Percentiles rank a stretch among this genome's conserved stretches.
phyloP scores from a whole-genome alignment of 2,888 invertebrate genomes.

The Apamea sordens region DNA sequence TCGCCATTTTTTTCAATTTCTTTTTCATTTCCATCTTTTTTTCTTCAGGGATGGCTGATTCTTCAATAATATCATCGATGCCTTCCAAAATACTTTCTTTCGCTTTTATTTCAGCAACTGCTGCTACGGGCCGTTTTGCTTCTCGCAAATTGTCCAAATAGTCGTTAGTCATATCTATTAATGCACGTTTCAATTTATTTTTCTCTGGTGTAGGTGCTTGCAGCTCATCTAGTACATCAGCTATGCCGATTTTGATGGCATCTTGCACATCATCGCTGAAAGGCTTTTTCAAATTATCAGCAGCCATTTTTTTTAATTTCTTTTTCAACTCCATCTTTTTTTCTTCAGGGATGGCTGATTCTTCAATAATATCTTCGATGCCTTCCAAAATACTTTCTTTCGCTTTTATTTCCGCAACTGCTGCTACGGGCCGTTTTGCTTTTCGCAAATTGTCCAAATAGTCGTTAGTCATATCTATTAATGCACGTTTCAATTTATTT shows the following conservation, averaged over 20 bases:
- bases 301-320: neutral
- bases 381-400: neutral
- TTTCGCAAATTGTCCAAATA: neutral
- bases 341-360: neutral
- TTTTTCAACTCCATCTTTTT: neutral
- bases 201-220: neutral
- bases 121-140: neutral
- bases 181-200: neutral
- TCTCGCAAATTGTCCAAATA: neutral
- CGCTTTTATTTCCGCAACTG: neutral
- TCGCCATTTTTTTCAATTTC: neutral
- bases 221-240: neutral
- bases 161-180: constrained; percentile 7
- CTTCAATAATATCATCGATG: neutral
- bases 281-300: neutral
- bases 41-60: neutral
- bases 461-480: neutral
- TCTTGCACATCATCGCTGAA: neutral
- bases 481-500: neutral
- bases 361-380: neutral
- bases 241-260: neutral
- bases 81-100: neutral
- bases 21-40: neutral
- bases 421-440: too few species aligned
- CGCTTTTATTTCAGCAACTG: neutral